Evolutionary conservation across 2,113 vertebrate species (phyloP).

Genomic region (Speoplatyrhinus poulsoni): DNA sequence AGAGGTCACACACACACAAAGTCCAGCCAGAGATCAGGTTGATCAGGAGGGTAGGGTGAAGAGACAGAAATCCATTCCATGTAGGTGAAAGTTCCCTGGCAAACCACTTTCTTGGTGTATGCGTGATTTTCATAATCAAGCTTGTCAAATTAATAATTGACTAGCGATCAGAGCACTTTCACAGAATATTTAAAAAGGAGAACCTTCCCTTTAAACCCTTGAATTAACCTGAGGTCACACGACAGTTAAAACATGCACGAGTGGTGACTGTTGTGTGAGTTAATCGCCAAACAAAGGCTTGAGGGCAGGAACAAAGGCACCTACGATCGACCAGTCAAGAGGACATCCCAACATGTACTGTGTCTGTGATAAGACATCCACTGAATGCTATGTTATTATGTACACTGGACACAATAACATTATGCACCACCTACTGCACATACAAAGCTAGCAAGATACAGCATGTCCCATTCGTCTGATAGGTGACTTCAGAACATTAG

Average conservation of each 20-base stretch:
- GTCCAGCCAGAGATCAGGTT: conserved; percentile 37
- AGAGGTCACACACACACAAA: not conserved
- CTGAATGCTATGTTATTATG: not conserved
- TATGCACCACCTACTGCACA: not conserved
- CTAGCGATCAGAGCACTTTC: too few species aligned
- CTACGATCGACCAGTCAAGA: not conserved
- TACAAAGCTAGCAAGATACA: not conserved
- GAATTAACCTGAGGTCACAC: conserved; percentile 12
- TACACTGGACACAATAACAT: conserved; percentile 2
- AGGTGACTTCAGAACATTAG: too few species aligned
- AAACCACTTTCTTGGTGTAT: not conserved
- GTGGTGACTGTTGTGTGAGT: not conserved
- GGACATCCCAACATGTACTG: conserved; percentile 9
- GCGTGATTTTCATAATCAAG: not conserved
- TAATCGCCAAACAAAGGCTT: not conserved
- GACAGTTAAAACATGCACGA: not conserved
- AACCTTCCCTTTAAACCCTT: not conserved
- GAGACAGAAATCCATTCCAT: conserved; percentile 33
- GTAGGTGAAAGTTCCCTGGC: conserved; percentile 46
- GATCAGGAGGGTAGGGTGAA: conserved; percentile 8
- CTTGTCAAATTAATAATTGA: too few species aligned
- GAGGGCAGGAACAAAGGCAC: not conserved
- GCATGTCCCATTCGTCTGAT: not conserved
- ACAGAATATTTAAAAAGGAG: not conserved
- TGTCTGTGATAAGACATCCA: conserved; percentile 24